Conservation (phyloP, 2,113 vertebrate species). For the Columbina picui region DNA sequence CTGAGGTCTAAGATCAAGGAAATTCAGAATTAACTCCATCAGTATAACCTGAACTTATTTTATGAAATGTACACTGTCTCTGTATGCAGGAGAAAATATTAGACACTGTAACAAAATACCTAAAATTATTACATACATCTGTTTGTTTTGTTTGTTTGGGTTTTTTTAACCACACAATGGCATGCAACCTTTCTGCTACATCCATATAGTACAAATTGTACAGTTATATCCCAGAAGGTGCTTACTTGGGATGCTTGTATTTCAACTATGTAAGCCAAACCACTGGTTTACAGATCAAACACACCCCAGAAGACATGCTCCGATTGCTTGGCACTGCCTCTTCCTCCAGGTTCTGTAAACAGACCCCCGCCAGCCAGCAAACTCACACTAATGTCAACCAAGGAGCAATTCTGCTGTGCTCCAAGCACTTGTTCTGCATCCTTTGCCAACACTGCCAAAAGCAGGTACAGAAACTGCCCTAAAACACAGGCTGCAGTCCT, state of each 20-base stretch:
- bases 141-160: background rate
- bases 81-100: background rate
- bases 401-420: background rate
- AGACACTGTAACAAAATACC: background rate
- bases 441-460: background rate
- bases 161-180: background rate
- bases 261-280: background rate
- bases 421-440: background rate
- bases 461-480: background rate
- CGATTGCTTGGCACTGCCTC: background rate
- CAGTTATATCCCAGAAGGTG: background rate
- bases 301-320: background rate
- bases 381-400: fast-evolving
- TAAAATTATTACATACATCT: background rate
- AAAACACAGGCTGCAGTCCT: background rate
- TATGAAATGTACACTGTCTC: background rate
- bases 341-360: background rate
- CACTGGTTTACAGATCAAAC: background rate
- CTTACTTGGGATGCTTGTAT: background rate
- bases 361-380: background rate
- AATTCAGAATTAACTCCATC: background rate
- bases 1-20: background rate
- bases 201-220: background rate
- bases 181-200: background rate
- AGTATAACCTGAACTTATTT: background rate